Evolutionary conservation across 1,140 invertebrate genomes (phyloP).

Genomic region (Elysia chlorotica): DNA sequence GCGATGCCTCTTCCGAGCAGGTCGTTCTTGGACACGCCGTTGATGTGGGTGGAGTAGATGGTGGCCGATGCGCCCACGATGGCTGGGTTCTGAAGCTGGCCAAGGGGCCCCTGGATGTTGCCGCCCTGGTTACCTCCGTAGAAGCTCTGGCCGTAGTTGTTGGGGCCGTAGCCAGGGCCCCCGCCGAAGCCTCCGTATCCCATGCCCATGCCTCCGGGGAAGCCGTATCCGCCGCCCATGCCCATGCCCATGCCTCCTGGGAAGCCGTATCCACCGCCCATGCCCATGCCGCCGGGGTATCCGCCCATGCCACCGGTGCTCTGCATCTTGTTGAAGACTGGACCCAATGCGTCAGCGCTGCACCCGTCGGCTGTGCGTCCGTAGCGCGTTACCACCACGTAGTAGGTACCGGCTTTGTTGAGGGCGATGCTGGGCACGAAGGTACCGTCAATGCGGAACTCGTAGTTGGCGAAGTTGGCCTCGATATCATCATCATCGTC

Average conservation of each 20-base stretch:
- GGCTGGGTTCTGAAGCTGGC: not conserved
- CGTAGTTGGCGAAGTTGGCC: no score
- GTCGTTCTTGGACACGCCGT: not conserved
- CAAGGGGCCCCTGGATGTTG: not conserved
- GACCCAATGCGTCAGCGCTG: not conserved
- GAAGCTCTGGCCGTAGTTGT: not conserved
- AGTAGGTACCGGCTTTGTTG: not conserved
- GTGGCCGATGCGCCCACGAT: not conserved
- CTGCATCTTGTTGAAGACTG: not conserved
- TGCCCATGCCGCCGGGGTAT: not conserved
- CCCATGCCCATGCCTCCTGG: not conserved
- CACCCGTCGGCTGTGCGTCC: not conserved
- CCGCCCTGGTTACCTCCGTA: not conserved
- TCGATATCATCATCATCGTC: not conserved
- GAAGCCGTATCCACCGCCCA: not conserved
- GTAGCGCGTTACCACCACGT: not conserved
- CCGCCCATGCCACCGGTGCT: not conserved
- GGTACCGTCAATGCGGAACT: not conserved
- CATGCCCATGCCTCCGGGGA: not conserved
- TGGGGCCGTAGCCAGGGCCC: not conserved
- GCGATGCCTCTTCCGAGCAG: not conserved
- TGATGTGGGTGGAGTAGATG: conserved; percentile 1
- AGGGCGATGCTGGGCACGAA: not conserved
- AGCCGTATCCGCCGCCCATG: not conserved
- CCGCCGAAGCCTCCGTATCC: not conserved